phyloP scores from a whole-genome alignment of 2,888 invertebrate species.

The Stenolophus ochropezus region DNA sequence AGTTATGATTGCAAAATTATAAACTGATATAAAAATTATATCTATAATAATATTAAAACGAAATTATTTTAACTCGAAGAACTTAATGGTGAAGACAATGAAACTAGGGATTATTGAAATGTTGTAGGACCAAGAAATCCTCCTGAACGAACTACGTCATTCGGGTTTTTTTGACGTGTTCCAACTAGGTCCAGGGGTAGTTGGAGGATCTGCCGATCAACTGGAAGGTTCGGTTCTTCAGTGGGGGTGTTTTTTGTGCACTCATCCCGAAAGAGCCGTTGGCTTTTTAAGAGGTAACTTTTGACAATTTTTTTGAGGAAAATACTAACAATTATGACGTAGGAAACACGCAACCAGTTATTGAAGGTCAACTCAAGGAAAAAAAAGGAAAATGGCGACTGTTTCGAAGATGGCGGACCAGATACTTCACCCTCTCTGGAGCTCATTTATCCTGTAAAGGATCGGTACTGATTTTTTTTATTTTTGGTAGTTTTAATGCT shows the following conservation, averaged over 20 bases:
- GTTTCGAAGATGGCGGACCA: conserved; percentile 92
- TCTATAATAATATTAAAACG: too few species aligned
- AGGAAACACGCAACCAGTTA: conserved; percentile 88
- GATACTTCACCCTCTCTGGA: conserved; percentile 95
- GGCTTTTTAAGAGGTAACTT: conserved; percentile 84
- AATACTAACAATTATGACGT: neutral
- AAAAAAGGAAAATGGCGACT: conserved; percentile 94
- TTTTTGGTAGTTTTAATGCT: neutral
- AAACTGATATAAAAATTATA: too few species aligned
- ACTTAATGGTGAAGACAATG: too few species aligned
- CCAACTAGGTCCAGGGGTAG: conserved; percentile 81
- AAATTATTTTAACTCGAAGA: too few species aligned
- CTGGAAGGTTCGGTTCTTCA: conserved; percentile 75
- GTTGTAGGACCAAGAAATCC: conserved; percentile 86
- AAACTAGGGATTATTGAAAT: too few species aligned
- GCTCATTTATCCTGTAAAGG: conserved; percentile 92
- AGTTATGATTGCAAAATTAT: too few species aligned
- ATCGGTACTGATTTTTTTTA: conserved; percentile 75
- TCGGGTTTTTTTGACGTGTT: conserved; percentile 95
- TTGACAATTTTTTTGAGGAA: conserved; percentile 11
- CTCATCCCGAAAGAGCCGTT: conserved; percentile 91
- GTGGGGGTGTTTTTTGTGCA: conserved; percentile 96
- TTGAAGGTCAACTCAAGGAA: conserved; percentile 93
- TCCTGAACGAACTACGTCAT: conserved; percentile 89
- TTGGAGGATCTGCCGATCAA: conserved; percentile 72